A percentile compares a stretch with the other conserved stretches of the same genome.
phyloP scores from a whole-genome alignment of 2,797 vertebrate species.

The Eulemur coronatus region DNA sequence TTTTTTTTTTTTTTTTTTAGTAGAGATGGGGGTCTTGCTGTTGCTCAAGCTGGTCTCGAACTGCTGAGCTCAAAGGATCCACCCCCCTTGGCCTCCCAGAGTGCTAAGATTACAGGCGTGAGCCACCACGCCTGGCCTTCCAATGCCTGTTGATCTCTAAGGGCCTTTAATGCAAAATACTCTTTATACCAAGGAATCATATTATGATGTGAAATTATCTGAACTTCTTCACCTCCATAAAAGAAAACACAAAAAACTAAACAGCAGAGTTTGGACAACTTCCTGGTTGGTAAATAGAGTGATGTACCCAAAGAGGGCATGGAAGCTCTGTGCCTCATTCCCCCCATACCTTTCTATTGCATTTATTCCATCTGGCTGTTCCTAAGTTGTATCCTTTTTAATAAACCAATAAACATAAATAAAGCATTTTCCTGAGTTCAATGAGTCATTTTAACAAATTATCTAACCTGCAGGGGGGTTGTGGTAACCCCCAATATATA shows the following conservation, averaged over 20 bases:
- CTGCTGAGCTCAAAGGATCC: too few relatives aligned
- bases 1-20: too few relatives aligned
- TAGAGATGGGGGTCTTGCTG: too few relatives aligned
- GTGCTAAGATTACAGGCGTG: too few relatives aligned
- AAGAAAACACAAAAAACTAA: not conserved
- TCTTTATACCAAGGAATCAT: too few relatives aligned
- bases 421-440: not conserved
- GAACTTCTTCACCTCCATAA: too few relatives aligned
- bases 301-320: not conserved
- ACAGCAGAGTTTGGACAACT: not conserved
- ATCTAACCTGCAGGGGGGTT: not conserved
- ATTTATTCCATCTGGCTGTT: not conserved
- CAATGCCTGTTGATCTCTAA: too few relatives aligned
- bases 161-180: too few relatives aligned
- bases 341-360: not conserved
- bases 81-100: too few relatives aligned
- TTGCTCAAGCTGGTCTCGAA: too few relatives aligned
- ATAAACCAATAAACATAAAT: not conserved
- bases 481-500: not conserved
- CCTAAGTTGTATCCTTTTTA: not conserved
- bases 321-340: accelerated
- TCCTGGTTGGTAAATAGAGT: not conserved
- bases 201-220: too few relatives aligned
- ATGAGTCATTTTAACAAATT: not conserved
- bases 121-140: too few relatives aligned